A percentile compares a stretch with the other conserved stretches of the same genome.
phyloP scores from a whole-genome alignment of 2,888 invertebrate species.

The Chaetogeoica ovagalla region DNA sequence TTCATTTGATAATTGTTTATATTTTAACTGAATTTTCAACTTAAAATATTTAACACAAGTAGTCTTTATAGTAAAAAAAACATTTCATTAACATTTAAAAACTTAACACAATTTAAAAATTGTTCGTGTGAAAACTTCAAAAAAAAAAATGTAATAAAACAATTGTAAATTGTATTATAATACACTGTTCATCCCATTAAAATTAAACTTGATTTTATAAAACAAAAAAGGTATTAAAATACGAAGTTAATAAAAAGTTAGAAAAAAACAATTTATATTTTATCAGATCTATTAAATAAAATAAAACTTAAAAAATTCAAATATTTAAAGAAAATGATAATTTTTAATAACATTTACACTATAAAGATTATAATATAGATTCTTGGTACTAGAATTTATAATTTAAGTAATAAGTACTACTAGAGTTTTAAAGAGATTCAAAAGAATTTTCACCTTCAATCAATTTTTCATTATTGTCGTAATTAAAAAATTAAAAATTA shows the following conservation, averaged over 20 bases:
- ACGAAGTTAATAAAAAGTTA: background rate
- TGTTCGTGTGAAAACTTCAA: background rate
- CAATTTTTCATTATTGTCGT: background rate
- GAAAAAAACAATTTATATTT: background rate
- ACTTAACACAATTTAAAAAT: background rate
- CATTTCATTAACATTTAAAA: slow-evolving; percentile 1
- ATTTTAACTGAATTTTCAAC: slow-evolving; percentile 3
- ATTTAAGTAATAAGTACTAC: slow-evolving; percentile 6
- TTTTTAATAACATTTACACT: background rate
- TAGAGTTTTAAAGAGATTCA: background rate
- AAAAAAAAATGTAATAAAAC: background rate
- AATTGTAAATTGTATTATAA: slow-evolving; percentile 7
- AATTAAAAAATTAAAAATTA: slow-evolving; percentile 12
- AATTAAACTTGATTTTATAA: background rate
- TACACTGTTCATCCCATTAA: background rate
- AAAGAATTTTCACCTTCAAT: background rate
- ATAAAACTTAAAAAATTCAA: background rate
- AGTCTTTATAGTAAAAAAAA: background rate
- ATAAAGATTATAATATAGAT: slow-evolving; percentile 5
- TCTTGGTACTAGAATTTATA: background rate
- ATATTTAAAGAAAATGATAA: background rate
- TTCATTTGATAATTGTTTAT: background rate
- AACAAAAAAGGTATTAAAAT: background rate
- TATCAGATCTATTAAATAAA: background rate
- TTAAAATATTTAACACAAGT: slow-evolving; percentile 13